Evolutionary conservation across 2,888 invertebrate species (phyloP), one percentile per base, ranked within the genome.

Genomic region (Pyrochroa serraticornis): DNA sequence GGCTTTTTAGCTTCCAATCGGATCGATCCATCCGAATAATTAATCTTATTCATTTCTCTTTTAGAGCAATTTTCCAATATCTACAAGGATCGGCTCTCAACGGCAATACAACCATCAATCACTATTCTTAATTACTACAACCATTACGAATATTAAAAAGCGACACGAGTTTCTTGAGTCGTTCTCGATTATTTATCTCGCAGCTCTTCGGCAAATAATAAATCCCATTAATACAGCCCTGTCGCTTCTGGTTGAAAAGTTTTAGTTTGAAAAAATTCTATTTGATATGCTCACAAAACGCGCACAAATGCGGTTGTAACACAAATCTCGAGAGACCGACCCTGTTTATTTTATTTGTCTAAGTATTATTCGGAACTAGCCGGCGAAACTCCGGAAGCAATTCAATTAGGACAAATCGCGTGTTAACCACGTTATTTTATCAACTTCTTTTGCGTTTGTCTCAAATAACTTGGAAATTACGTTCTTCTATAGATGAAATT

Each of bases 1-100:
- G 36, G 39, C 47, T 47, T 55, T 55, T 49, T 43, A 43, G 48
- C 55, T 31, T 44, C 9, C 39, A 50, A 54, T 59, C 58, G 35
- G 31, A 58, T 58, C 53, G 50, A 59, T 59, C 43, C 48, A 12
- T 13, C 8, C 35, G 12, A 59, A 66, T 67, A 67, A 68, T 68
- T 67, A 68, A 68, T 66, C 66, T 66, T 66, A 62, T 66, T 63
- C 64, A 63, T 64, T 66, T 66, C 63, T 58, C 66, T 57, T 63
- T 66, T 57, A 41, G 55, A 52, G 62, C 48, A 60, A 68, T 66
- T 65, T 62, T 61, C 66, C 64, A 67, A 63, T 64, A 64, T 66
- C 64, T 65, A 65, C 68, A 59, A 64, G 65, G 55, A 64, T 67
- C 62, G 64, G 66, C 65, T 65, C 65, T 66, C 64, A 65, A 60